Evolutionary conservation across 2,888 invertebrate species (phyloP), one percentile per base, ranked within the genome.

Genomic region (Campoplex nolae): DNA sequence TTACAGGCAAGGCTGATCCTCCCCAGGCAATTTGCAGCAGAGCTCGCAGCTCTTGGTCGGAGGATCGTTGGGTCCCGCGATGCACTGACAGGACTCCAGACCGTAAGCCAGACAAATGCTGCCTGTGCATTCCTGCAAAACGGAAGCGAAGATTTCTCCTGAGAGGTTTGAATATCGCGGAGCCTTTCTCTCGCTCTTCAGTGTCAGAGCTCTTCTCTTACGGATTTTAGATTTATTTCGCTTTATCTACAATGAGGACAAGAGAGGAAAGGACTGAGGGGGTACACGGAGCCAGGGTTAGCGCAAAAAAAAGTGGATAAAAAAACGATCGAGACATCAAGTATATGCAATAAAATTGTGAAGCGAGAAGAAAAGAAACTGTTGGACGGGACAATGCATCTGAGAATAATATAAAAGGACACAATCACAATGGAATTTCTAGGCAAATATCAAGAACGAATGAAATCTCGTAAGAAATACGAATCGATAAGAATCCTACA

Each of bases 31-130:
- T 93, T 98, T 97, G 94, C 99, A 99, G 94, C 99, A 99, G 88
- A 99, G 96, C 95, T 98, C 98, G 94, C 99, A 99, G 1, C 98
- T 97, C 90, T 98, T 98, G 51, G 97, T 98, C 88, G 97, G 96
- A 91, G 96, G 96, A 93, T 98, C 98, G 90, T 96, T 96, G 75
- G 96, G 96, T 54, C 97, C 97, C 8, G 98, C 97, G 90, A 97
- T 96, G 94, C 98, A 98, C 94, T 98, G 98, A 93, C 99, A 99
- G 58, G 99, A 99, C 95, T 98, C 98, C 94, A 99, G 96, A 16
- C 98, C 98, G 94, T 99, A 99, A 6, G 98, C 98, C 90, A 99
- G 96, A 95, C 99, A 99, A 93, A 99, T 99, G n/a, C 99, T 99
- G 0, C 99, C 99, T 0, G 98, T 98, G 94, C 99, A 99, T 94